phyloP scores from a whole-genome alignment of 2,113 vertebrate genomes.

The Dasyornis broadbenti region DNA sequence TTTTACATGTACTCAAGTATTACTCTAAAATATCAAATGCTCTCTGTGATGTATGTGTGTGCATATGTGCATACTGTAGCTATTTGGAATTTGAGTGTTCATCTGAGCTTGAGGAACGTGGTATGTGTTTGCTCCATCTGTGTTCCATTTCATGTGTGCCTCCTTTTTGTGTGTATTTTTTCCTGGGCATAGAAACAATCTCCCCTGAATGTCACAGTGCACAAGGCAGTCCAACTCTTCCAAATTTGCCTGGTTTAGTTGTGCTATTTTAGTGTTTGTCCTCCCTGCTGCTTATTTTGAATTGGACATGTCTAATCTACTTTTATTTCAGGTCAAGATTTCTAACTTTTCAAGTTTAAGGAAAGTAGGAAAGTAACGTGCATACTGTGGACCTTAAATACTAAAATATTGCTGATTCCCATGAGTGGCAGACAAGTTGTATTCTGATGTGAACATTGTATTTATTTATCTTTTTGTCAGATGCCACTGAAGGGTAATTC shows the following conservation, averaged over 20 bases:
- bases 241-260: neutral
- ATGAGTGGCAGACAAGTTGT: neutral
- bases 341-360: neutral
- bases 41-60: neutral
- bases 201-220: neutral
- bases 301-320: neutral
- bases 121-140: neutral
- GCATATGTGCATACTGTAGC: accelerated
- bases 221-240: neutral
- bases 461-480: neutral
- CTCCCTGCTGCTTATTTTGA: neutral
- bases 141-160: neutral
- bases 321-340: neutral
- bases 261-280: neutral
- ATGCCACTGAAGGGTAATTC: neutral
- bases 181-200: no score
- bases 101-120: neutral
- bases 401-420: neutral
- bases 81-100: neutral
- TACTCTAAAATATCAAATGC: neutral
- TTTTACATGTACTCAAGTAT: neutral
- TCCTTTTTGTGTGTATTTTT: neutral
- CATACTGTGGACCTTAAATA: neutral
- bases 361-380: neutral
- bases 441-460: neutral